A percentile compares a stretch with the other conserved stretches of the same genome.
phyloP scores from a whole-genome alignment of 1,140 invertebrate species.

The Mya arenaria region DNA sequence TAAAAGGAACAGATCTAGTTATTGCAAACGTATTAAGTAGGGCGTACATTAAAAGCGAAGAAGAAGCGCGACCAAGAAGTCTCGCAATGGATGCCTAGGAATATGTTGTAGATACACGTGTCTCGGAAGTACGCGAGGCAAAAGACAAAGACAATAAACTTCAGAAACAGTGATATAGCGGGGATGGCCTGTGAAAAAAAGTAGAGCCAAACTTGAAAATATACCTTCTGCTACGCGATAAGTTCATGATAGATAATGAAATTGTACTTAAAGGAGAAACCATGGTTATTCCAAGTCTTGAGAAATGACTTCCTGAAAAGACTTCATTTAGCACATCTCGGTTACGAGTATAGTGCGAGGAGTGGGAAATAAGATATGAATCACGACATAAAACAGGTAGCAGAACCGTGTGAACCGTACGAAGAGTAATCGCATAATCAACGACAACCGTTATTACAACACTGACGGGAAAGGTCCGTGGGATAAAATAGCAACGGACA shows the following conservation, averaged over 20 bases:
- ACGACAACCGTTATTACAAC: conserved; percentile 49
- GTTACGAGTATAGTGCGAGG: conserved; percentile 57
- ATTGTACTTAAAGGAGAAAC: conserved; percentile 69
- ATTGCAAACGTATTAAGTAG: conserved; percentile 59
- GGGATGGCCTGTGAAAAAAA: conserved; percentile 52
- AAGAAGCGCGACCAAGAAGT: conserved; percentile 29
- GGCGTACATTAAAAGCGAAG: not conserved
- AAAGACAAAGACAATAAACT: conserved; percentile 42
- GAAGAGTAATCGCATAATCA: conserved; percentile 44
- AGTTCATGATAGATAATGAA: conserved; percentile 63
- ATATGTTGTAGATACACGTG: conserved; percentile 30
- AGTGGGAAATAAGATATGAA: conserved; percentile 65
- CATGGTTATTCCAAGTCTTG: conserved; percentile 67
- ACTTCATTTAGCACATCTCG: conserved; percentile 69
- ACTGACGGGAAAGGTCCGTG: no score
- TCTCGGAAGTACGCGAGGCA: conserved; percentile 43
- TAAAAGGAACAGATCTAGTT: conserved; percentile 40
- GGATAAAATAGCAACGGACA: no score
- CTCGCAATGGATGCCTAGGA: not conserved
- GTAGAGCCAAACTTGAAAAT: conserved; percentile 14
- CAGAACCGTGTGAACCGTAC: conserved; percentile 57
- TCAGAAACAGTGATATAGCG: not conserved
- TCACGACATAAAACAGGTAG: conserved; percentile 62
- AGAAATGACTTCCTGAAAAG: conserved; percentile 73
- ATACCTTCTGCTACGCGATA: conserved; percentile 60